Base-by-base conservation (phyloP, 2,113 vertebrate species). In the Pterocles burchelli region DNA sequence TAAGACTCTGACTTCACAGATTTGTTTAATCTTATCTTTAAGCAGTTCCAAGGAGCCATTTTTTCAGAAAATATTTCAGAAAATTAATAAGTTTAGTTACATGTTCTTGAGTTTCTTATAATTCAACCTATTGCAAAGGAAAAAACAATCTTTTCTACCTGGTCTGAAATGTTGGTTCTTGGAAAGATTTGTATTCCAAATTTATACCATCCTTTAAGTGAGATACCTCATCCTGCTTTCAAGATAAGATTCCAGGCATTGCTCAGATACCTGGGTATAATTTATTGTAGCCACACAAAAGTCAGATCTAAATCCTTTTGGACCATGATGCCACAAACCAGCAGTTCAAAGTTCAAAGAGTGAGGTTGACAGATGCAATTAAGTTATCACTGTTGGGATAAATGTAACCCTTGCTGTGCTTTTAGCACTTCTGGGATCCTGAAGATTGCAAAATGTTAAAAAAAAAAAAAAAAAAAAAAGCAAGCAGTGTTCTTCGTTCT, bases 171-270 rank as follows among this genome's bases (percentile, higher is more conserved):
- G 28, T 54, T 90, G 78, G 81, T 51, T 93, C 92, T 71, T 17
- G 41, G 29, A 85, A 83, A 94, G 62, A 84, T 95, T 93, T 97
- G 76, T 96, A 96, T 85, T 96, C 55, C 91, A 82, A 96, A 96
- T 96, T 97, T 97, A 96, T 95, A 87, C 54, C 67, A 90, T 96
- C 48, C 81, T 74, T 96, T 88, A 94, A 96, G 85, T 90, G 49
- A 92, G 88, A 92, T 97, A 82, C 93, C 57, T 96, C 92, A 90
- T 96, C 84, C 83, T 88, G 92, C 93, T 96, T 96, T 97, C 81
- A 94, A 98, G 97, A 98, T 97, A 98, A 98, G 96, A 98, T 98
- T 98, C 98, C 97, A 97, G 74, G 85, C 97, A 98, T 98, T 98
- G 97, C 97, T 98, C 83, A 97, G 97, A 98, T 98, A 97, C 93